phyloP scores from a whole-genome alignment of 2,113 vertebrate species.

The Macrotis lagotis region DNA sequence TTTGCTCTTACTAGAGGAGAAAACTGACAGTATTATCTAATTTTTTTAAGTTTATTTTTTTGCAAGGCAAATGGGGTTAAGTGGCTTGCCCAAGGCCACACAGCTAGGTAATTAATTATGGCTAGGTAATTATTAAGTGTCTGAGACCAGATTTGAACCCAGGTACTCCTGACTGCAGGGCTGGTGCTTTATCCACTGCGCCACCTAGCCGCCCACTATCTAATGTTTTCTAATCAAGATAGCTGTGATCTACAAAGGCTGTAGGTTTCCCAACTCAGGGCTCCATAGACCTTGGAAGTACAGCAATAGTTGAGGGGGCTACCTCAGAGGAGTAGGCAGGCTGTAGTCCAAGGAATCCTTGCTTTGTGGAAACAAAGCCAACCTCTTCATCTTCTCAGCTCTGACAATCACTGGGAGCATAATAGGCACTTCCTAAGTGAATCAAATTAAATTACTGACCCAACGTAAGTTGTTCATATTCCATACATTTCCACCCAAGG shows the following conservation, averaged over 20 bases:
- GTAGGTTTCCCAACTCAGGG: background rate
- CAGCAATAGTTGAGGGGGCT: background rate
- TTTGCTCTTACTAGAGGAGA: background rate
- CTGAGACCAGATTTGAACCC: too few relatives aligned
- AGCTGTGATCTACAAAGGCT: background rate
- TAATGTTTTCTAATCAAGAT: background rate
- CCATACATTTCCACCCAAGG: background rate
- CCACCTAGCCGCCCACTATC: too few relatives aligned
- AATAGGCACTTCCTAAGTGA: background rate
- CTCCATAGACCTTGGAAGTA: background rate
- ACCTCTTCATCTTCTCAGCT: background rate
- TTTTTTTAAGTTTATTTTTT: too few relatives aligned
- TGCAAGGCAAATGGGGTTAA: too few relatives aligned
- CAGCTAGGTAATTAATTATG: too few relatives aligned
- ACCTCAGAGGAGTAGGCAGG: background rate
- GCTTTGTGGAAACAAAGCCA: background rate
- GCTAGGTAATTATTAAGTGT: too few relatives aligned
- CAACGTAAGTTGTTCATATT: background rate
- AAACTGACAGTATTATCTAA: too few relatives aligned
- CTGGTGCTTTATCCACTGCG: too few relatives aligned
- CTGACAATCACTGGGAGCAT: background rate
- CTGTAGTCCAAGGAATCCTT: background rate
- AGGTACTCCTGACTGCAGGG: too few relatives aligned
- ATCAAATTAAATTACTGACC: background rate
- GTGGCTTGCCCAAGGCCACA: too few relatives aligned